phyloP scores from a whole-genome alignment of 1,140 invertebrate genomes.

The Brachionus asplanchnoidis region DNA sequence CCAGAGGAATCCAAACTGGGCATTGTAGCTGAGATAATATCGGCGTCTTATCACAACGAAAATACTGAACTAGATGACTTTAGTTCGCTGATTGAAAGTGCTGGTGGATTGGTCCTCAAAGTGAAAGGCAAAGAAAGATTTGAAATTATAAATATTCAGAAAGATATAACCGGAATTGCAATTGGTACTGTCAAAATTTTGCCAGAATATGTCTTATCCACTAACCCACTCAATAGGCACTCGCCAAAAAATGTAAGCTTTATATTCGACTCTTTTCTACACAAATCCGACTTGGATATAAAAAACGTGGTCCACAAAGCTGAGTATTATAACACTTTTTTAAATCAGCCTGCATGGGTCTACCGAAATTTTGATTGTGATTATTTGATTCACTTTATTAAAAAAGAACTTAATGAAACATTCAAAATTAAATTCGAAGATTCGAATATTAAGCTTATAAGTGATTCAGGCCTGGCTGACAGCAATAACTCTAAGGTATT shows the following conservation, averaged over 20 bases:
- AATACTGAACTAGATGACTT: slow-evolving; percentile 15
- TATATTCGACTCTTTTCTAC: neutral
- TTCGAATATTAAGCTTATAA: neutral
- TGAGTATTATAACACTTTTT: slow-evolving; percentile 8
- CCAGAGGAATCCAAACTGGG: slow-evolving; percentile 4
- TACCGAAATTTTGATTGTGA: slow-evolving; percentile 15
- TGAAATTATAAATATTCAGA: neutral
- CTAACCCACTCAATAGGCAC: neutral
- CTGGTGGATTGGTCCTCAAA: slow-evolving; percentile 1
- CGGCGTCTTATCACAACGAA: slow-evolving; percentile 4
- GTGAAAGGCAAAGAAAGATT: slow-evolving; percentile 29
- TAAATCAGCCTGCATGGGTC: slow-evolving; percentile 25
- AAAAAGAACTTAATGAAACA: slow-evolving; percentile 28
- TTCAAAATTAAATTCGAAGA: neutral
- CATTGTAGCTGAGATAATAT: slow-evolving; percentile 35
- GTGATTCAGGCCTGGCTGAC: neutral
- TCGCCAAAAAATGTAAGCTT: neutral
- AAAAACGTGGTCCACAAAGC: neutral
- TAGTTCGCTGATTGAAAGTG: slow-evolving; percentile 23
- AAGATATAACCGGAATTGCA: neutral
- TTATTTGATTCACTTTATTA: slow-evolving; percentile 34
- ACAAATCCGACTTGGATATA: neutral
- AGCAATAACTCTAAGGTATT: slow-evolving; percentile 5
- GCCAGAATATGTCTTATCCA: neutral
- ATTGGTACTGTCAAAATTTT: slow-evolving; percentile 28